Percentiles rank a stretch among this genome's conserved stretches.
These are phyloP conservation scores for Streptopelia turtur DNA, from an alignment of 2,797 vertebrate genomes.

Conservation along the genomic window DNA sequence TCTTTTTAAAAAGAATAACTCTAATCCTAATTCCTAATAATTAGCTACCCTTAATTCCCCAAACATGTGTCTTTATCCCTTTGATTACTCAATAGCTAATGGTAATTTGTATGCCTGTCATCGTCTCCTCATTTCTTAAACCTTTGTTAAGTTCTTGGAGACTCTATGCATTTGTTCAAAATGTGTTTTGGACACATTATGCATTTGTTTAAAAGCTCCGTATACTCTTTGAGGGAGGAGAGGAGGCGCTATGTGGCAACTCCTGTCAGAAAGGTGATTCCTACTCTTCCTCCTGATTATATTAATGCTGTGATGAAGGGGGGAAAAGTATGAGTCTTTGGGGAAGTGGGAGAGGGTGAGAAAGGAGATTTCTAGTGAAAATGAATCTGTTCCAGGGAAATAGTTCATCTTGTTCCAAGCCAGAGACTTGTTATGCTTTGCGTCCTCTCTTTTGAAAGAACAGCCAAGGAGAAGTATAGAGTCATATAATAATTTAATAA, in stretches of 20 bases:
- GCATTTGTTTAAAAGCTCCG: not conserved
- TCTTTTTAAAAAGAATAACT: not conserved
- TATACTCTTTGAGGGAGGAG: not conserved
- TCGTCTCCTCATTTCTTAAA: not conserved
- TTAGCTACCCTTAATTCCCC: slow-evolving; percentile 8
- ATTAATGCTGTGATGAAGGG: not conserved
- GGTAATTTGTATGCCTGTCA: slow-evolving; percentile 12
- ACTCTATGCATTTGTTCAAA: not conserved
- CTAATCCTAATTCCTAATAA: slow-evolving; percentile 26
- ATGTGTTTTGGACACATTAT: too few species aligned
- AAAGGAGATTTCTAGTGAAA: not conserved
- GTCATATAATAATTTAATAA: not conserved
- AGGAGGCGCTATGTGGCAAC: not conserved
- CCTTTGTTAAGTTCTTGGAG: not conserved
- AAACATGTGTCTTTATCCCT: slow-evolving; percentile 16
- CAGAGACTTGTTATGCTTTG: not conserved
- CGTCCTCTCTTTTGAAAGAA: not conserved
- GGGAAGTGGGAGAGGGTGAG: not conserved
- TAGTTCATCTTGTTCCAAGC: not conserved
- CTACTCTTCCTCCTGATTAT: not conserved
- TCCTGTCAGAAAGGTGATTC: not conserved
- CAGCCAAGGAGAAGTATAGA: not conserved
- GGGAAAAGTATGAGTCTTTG: not conserved
- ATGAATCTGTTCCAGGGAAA: not conserved
- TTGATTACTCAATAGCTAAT: slow-evolving; percentile 13